Evolutionary conservation across 2,888 invertebrate species (phyloP).

Genomic region (Pyrocoelia pectoralis): DNA sequence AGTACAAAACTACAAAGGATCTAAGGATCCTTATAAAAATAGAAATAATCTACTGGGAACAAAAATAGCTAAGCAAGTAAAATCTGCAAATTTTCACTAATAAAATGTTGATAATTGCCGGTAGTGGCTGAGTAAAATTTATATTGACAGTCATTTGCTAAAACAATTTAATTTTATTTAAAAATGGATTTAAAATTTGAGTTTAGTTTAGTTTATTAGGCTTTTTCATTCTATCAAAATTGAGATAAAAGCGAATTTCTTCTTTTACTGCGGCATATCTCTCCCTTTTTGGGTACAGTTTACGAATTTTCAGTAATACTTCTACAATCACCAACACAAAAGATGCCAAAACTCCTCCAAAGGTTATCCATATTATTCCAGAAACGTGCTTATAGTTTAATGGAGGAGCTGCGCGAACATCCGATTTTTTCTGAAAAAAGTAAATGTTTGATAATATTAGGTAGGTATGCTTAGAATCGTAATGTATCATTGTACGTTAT

Average conservation of each 20-base stretch:
- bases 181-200: not conserved
- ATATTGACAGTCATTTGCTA: no score
- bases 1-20: no score
- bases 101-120: no score
- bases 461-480: not conserved
- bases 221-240: not conserved
- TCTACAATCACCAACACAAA: conserved; percentile 74
- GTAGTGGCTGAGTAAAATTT: no score
- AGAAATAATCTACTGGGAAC: no score
- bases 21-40: no score
- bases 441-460: not conserved
- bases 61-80: no score
- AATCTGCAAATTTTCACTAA: no score
- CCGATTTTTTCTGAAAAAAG: not conserved
- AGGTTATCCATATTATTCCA: conserved; percentile 79
- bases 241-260: conserved; percentile 10
- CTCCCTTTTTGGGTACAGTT: conserved; percentile 60
- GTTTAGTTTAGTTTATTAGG: not conserved
- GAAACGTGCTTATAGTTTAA: conserved; percentile 79
- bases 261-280: not conserved
- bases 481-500: no score
- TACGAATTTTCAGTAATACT: conserved; percentile 65
- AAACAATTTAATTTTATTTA: no score
- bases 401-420: conserved; percentile 40
- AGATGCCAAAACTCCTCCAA: conserved; percentile 70